Percentiles rank a stretch among this genome's conserved stretches.
Conservation (phyloP, 2,888 invertebrate genomes). For the Smittia aterrima region DNA sequence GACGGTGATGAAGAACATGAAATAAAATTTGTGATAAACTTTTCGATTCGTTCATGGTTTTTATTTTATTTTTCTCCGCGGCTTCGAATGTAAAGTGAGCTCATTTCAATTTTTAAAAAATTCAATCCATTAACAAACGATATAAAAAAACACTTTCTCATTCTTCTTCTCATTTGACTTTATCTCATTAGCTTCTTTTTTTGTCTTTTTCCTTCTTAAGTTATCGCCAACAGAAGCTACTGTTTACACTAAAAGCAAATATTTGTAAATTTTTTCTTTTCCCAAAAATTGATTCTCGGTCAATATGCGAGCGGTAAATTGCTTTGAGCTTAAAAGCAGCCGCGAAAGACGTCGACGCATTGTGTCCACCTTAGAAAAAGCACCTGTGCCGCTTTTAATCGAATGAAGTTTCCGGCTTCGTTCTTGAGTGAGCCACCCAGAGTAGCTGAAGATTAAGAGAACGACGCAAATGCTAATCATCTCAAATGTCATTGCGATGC, state of each 20-base stretch:
- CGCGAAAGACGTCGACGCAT: not conserved
- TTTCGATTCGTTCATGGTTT: too few species aligned
- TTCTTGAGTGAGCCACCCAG: not conserved
- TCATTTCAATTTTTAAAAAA: slow-evolving; percentile 37
- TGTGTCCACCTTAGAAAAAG: not conserved
- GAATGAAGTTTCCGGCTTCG: slow-evolving; percentile 31
- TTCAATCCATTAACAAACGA: slow-evolving; percentile 40
- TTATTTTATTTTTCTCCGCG: too few species aligned
- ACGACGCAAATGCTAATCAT: not conserved
- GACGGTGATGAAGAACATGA: slow-evolving; percentile 37
- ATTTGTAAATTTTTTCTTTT: slow-evolving; percentile 33
- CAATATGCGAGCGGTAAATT: slow-evolving; percentile 28
- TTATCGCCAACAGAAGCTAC: slow-evolving; percentile 41
- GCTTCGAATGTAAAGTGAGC: not conserved
- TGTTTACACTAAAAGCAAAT: slow-evolving; percentile 42
- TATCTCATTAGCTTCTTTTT: slow-evolving; percentile 38
- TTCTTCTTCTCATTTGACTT: slow-evolving; percentile 9
- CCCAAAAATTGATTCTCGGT: slow-evolving; percentile 33
- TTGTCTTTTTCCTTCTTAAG: not conserved
- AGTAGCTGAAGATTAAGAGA: not conserved
- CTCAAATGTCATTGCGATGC: not conserved
- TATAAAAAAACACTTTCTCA: slow-evolving; percentile 40
- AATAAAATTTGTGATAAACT: slow-evolving; percentile 30
- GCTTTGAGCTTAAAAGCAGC: not conserved
- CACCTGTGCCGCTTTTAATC: slow-evolving; percentile 33